A percentile compares a stretch with the other conserved stretches of the same genome.
phyloP scores from a whole-genome alignment of 1,140 invertebrate species.

The Aphaenogaster floridana region DNA sequence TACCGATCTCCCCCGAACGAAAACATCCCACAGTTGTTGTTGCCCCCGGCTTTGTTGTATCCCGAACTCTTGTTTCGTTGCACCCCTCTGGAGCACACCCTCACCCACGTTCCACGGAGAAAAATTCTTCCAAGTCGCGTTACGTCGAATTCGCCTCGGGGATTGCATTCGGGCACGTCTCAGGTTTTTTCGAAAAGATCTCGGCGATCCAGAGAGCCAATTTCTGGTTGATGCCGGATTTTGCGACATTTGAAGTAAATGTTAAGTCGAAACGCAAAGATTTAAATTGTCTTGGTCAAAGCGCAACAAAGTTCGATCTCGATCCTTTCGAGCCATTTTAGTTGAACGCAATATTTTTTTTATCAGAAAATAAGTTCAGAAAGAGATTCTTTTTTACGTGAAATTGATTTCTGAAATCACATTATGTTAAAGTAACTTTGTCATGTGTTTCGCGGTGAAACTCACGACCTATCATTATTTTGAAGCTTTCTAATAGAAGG shows the following conservation, averaged over 20 bases:
- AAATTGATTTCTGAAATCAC: not conserved
- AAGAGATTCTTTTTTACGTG: not conserved
- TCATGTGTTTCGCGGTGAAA: not conserved
- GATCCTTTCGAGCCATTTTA: not conserved
- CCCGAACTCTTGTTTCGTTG: conserved; percentile 6
- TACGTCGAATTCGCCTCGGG: not conserved
- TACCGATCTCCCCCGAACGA: conserved; percentile 35
- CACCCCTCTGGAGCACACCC: conserved; percentile 5
- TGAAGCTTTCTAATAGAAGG: not conserved
- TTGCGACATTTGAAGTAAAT: not conserved
- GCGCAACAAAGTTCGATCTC: not conserved
- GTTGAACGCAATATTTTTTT: conserved; percentile 1
- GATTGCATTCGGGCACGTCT: not conserved
- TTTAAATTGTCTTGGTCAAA: not conserved
- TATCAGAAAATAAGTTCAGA: not conserved
- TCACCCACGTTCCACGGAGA: conserved; percentile 29
- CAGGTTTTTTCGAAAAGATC: not conserved
- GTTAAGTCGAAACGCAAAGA: not conserved
- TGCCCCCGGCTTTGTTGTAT: conserved; percentile 35
- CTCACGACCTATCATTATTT: not conserved
- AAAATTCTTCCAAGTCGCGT: conserved; percentile 36
- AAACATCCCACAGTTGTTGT: conserved; percentile 40
- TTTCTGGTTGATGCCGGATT: not conserved
- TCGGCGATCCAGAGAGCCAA: not conserved
- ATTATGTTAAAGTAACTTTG: not conserved